These are phyloP conservation scores for Sebastiscus tertius DNA, from an alignment of 2,797 vertebrate species.

Conservation along the genomic window DNA sequence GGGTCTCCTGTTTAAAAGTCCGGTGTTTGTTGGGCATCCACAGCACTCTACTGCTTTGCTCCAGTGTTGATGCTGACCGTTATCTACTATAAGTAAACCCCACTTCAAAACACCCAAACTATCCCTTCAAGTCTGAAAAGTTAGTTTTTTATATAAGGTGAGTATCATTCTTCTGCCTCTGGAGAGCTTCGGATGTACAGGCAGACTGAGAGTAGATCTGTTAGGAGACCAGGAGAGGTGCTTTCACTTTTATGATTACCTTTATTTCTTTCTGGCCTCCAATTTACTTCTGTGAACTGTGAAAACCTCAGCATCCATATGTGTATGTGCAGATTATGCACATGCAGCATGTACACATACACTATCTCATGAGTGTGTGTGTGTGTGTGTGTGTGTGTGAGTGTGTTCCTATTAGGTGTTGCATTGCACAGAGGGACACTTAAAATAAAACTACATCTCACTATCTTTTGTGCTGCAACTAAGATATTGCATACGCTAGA, in stretches of 20 bases:
- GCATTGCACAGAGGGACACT: slow-evolving; percentile 28
- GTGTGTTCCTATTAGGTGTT: slow-evolving; percentile 22
- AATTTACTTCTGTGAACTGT: not conserved
- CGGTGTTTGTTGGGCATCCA: too few relatives aligned
- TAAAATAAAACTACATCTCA: slow-evolving; percentile 15
- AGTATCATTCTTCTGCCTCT: not conserved
- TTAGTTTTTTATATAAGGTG: not conserved
- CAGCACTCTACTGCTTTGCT: too few relatives aligned
- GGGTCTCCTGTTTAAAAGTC: too few relatives aligned
- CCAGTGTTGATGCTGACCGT: too few relatives aligned
- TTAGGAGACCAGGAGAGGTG: not conserved
- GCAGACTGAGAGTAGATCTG: not conserved
- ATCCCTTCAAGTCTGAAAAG: not conserved
- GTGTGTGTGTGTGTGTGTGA: not conserved
- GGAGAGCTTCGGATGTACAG: not conserved
- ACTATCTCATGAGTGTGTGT: not conserved
- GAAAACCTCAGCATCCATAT: not conserved
- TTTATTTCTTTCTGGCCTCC: not conserved
- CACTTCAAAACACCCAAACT: too few relatives aligned
- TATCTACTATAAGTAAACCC: too few relatives aligned
- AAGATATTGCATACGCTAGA: not conserved
- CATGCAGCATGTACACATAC: not conserved
- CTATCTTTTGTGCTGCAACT: not conserved
- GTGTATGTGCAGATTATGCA: not conserved
- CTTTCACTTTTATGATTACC: slow-evolving; percentile 19